Evolutionary conservation across 2,113 vertebrate species (phyloP).

Genomic region (Xiphophorus couchianus): DNA sequence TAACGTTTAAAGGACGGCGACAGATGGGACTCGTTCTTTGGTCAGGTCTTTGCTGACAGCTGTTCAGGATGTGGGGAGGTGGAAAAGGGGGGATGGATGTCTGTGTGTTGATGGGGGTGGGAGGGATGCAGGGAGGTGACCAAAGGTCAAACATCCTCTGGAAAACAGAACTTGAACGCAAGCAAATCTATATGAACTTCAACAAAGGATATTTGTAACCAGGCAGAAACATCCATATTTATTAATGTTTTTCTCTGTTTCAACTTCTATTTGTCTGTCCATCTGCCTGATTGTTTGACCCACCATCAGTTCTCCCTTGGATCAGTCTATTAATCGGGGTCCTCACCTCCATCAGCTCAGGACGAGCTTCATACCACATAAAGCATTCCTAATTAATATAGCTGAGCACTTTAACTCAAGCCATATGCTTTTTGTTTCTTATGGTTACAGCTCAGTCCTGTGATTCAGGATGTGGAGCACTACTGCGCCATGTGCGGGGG

Average conservation of each 20-base stretch:
- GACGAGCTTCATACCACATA: conserved; percentile 17
- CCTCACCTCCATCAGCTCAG: background rate
- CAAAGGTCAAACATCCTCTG: conserved; percentile 72
- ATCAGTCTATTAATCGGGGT: conserved; percentile 41
- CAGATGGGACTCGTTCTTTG: conserved; percentile 80
- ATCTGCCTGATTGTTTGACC: conserved; percentile 62
- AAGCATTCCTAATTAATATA: conserved; percentile 15
- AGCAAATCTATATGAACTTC: conserved; percentile 36
- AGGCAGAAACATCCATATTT: conserved; percentile 61
- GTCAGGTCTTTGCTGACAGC: conserved; percentile 74
- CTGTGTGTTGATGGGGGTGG: conserved; percentile 4
- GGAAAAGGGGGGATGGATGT: conserved; percentile 16
- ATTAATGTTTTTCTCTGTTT: conserved; percentile 49
- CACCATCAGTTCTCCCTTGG: conserved; percentile 24
- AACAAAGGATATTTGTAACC: conserved; percentile 50
- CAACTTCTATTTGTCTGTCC: conserved; percentile 43
- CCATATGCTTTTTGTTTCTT: conserved; percentile 18
- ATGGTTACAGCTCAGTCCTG: conserved; percentile 26
- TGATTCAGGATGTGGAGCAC: conserved; percentile 35
- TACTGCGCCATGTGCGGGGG: conserved; percentile 25
- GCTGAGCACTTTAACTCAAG: conserved; percentile 15
- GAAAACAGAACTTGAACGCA: conserved; percentile 50
- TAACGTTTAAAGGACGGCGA: conserved; percentile 75
- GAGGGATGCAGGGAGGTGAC: conserved; percentile 37
- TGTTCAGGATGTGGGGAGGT: conserved; percentile 66